Base-by-base conservation (phyloP, 64 coral and sea anemone genomes). In the Porites australiensis region DNA sequence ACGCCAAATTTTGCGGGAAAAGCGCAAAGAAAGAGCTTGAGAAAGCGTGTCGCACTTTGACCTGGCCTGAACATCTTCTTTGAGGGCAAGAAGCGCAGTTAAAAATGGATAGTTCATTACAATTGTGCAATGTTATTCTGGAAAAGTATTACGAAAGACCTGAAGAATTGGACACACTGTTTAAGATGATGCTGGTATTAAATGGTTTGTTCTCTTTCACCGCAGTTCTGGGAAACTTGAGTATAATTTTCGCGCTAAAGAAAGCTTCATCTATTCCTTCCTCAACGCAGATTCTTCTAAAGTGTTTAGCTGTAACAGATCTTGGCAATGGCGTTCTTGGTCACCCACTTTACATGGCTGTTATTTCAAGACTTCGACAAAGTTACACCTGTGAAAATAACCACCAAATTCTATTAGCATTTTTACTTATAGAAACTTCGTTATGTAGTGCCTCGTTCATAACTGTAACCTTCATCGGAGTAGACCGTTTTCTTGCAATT, bases 401-500 rank as follows among this genome's bases (percentile, higher is more conserved):
- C 47, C 59, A 63, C 50, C 61, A 50, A 46, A 50, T 67, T n/a
- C 62, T 83, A 10, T 12, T 67, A 63, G 62, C 44, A 59, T 69
- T 83, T 68, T 83, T 68, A 9, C 11, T 68, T 4, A 7, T 83
- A 6, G 9, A 43, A 10, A 8, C 81, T 83, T 65, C 19, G 7
- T n/a, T 50, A 50, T 9, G 21, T 4, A 0, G 11, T 50, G 46
- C 19, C 18, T 83, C 81, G 2, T 23, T 68, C 8, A 18, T 13
- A 4, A 52, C 18, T 3, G 62, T 83, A 4, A 50, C 45, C 4
- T 22, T 83, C 7, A 83, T 51, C 10, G 81, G 81, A 20, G 46
- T 83, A 6, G 81, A 83, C 48, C 81, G 81, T 6, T 83, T 83
- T 20, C 81, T 83, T 10, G 61, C 81, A 15, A 83, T 83, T 9